Percentiles rank a stretch among this genome's conserved stretches.
Evolutionary conservation across 2,888 invertebrate genomes (phyloP).

Genomic region (Caenorhabditis wallacei): DNA sequence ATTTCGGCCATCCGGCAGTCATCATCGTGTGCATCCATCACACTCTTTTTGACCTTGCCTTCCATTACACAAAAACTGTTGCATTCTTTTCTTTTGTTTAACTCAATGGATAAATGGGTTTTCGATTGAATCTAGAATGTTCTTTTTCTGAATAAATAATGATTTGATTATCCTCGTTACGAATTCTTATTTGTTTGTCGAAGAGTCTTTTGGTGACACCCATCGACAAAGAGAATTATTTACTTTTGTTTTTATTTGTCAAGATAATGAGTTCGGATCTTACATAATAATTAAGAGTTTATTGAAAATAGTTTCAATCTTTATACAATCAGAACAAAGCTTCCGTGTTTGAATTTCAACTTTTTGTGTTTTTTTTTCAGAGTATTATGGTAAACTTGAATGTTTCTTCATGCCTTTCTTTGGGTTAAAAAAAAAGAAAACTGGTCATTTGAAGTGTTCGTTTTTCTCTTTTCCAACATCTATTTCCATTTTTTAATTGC

Average conservation of each 20-base stretch:
- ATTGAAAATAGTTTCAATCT: no score
- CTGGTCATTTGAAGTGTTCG: slow-evolving; percentile 15
- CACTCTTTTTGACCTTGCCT: slow-evolving; percentile 23
- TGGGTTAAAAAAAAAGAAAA: background rate
- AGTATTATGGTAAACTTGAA: no score
- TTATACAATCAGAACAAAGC: no score
- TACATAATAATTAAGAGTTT: no score
- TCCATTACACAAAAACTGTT: slow-evolving; percentile 38
- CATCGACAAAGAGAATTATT: slow-evolving; percentile 14
- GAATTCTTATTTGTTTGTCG: slow-evolving; percentile 19
- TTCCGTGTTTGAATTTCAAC: no score
- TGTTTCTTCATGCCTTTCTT: background rate
- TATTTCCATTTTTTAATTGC: slow-evolving; percentile 3
- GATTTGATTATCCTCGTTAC: slow-evolving; percentile 24
- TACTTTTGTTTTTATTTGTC: slow-evolving; percentile 17
- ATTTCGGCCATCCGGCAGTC: slow-evolving; percentile 33
- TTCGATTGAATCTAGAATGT: no score
- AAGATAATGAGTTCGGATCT: no score
- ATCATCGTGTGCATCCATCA: slow-evolving; percentile 49
- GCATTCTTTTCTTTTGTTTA: slow-evolving; percentile 9
- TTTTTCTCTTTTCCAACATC: background rate
- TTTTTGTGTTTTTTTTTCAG: no score
- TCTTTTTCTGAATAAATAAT: background rate
- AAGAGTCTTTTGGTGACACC: slow-evolving; percentile 20
- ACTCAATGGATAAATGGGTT: background rate